Evolutionary conservation across 2,113 vertebrate species (phyloP).

Genomic region (Castor canadensis): DNA sequence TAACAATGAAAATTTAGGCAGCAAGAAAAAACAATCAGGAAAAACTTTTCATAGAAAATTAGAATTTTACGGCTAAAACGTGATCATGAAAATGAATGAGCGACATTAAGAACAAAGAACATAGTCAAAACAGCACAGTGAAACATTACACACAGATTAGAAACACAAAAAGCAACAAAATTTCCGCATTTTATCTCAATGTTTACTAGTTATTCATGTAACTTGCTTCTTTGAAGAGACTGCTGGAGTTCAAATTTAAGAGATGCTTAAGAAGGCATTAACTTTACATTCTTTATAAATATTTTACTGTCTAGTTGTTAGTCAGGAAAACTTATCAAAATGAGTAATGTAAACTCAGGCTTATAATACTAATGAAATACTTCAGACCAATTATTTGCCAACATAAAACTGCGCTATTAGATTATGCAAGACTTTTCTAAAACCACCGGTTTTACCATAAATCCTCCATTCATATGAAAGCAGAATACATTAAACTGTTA

Average conservation of each 20-base stretch:
- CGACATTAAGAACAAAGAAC: not conserved
- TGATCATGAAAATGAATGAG: not conserved
- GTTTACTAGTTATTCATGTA: not conserved
- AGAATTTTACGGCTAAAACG: not conserved
- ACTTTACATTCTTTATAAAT: not conserved
- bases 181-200: not conserved
- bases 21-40: not conserved
- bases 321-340: not conserved
- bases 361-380: not conserved
- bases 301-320: not conserved
- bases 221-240: not conserved
- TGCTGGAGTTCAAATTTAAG: not conserved
- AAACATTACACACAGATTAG: not conserved
- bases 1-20: not conserved
- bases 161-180: not conserved
- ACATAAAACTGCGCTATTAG: not conserved
- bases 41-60: not conserved
- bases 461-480: not conserved
- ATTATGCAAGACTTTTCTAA: not conserved
- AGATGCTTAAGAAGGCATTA: not conserved
- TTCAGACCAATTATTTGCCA: not conserved
- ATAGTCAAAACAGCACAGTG: not conserved
- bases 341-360: not conserved
- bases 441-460: not conserved
- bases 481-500: not conserved